Base-by-base conservation (phyloP, 2,797 vertebrate genomes). In the Pangasius krempfi region DNA sequence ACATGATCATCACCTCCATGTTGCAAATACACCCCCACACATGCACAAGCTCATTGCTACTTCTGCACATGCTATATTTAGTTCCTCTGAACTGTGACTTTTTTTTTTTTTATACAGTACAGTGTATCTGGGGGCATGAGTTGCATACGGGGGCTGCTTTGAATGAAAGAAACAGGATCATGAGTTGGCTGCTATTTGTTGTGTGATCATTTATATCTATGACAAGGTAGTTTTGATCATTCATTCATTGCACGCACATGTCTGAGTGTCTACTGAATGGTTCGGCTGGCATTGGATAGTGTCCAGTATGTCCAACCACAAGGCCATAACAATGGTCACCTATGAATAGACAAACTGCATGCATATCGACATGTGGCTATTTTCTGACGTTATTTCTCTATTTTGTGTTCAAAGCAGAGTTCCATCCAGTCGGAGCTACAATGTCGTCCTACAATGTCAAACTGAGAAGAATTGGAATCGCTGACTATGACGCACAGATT, bases 401-500 rank as follows among this genome's bases (percentile, higher is more conserved):
- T 47, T 40, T 50, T 82, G 33, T 89, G 22, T 90, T 87, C 60
- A 84, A 76, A 81, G 68, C 92, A 96, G 95, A 95, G 91, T 93
- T 94, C 82, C 91, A 94, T 54, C 91, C 93, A 60, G 92, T 91
- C 82, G 91, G 92, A 90, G 82, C 90, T 89, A 94, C 92, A 86
- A 98, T 98, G 97, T 93, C 96, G 50, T 95, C 96, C 8, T 89
- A 89, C 4, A 95, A 97, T 20, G 96, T 95, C 54, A 97, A 96
- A 92, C 94, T 96, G 86, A 92, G 96, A 85, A 96, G 90, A 87
- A 93, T 92, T 13, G 93, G 92, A 20, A 82, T 92, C 81, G 91
- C 96, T 47, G 97, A 97, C 90, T 97, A 97, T 78, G 97, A 98
- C 91, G 93, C 93, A 5, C 97, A 97, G 92, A 95, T 97, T 78